Evolutionary conservation across 2,113 vertebrate species (phyloP), one percentile per base, ranked within the genome.

Genomic region (Colistium nudipinnis): DNA sequence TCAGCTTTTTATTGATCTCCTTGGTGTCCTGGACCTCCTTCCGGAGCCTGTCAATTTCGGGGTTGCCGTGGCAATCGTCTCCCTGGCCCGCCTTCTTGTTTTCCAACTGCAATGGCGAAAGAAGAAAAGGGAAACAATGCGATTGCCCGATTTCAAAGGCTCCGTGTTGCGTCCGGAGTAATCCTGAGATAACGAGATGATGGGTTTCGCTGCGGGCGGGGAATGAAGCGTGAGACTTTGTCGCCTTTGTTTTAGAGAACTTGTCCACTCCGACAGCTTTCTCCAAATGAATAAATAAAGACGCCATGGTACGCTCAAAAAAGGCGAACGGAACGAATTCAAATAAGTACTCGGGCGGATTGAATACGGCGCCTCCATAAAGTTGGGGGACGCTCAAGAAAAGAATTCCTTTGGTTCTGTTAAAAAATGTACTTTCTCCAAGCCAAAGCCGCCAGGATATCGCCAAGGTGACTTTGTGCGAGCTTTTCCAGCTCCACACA

Each of bases 41-140:
- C 85, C 90, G 91, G 86, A 96, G 91, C 64, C 81, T 91, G 71
- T 95, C 93, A 83, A 93, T 93, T 82, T 97, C 95, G 2, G 85
- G 90, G 66, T 88, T 90, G 3, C 89, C 87, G 14, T 93, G 92
- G 38, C 90, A 84, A 39, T 87, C 88, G 9, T 94, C 93, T 71
- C 88, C 90, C 5, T 78, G 62, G 11, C 70, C 68, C 71, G 73
- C 83, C 9, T 90, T 93, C 70, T 93, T 93, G 63, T 88, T 87
- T 60, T 92, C 92, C 24, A 67, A 57, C 93, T 94, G 48, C 36
- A 63, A 72, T n/a, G 17, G 39, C 2, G 16, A 83, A 2, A 74
- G 76, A 71, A 4, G 4, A 2, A 4, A 13, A 7, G 22, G 22
- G n/a, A n/a, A n/a, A n/a, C n/a, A n/a, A n/a, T n/a, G n/a, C n/a